Evolutionary conservation across 2,113 vertebrate species (phyloP).

Genomic region (Dicrurus megarhynchus): DNA sequence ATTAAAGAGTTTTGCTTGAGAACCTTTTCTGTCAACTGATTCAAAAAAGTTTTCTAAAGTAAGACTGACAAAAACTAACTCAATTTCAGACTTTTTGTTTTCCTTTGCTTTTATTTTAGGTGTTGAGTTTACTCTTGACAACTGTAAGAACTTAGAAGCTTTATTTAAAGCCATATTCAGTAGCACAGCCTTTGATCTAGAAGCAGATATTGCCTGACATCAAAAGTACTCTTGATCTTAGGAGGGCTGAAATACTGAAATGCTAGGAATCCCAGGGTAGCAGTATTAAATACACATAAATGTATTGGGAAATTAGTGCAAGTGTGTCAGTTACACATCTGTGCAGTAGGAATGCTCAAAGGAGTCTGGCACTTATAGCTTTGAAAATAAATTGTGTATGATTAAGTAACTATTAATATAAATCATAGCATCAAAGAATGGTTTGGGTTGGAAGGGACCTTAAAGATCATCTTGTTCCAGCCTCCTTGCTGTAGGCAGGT

Average conservation of each 20-base stretch:
- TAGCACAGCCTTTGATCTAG: constrained; percentile 4
- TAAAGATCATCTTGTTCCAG: not conserved
- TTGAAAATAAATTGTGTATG: not conserved
- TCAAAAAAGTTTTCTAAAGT: not conserved
- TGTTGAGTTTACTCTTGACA: not conserved
- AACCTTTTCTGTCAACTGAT: not conserved
- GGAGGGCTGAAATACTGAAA: not conserved
- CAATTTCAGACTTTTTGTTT: not conserved
- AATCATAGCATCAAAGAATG: not conserved
- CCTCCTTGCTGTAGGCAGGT: not conserved
- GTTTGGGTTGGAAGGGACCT: not conserved
- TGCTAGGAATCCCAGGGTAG: not conserved
- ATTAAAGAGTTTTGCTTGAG: not conserved
- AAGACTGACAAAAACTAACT: not conserved
- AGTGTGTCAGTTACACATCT: not conserved
- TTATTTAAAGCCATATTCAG: not conserved
- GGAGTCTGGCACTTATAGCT: not conserved
- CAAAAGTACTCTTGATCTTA: constrained; percentile 31
- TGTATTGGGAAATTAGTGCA: not conserved
- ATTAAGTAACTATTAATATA: not conserved
- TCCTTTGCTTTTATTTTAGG: not conserved
- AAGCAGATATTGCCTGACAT: not conserved
- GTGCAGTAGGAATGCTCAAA: not conserved
- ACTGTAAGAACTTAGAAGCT: not conserved
- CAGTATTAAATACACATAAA: not conserved